Evolutionary conservation across 2,797 vertebrate genomes (phyloP), one percentile per base, ranked within the genome.

Genomic region (Clarias fuscus): DNA sequence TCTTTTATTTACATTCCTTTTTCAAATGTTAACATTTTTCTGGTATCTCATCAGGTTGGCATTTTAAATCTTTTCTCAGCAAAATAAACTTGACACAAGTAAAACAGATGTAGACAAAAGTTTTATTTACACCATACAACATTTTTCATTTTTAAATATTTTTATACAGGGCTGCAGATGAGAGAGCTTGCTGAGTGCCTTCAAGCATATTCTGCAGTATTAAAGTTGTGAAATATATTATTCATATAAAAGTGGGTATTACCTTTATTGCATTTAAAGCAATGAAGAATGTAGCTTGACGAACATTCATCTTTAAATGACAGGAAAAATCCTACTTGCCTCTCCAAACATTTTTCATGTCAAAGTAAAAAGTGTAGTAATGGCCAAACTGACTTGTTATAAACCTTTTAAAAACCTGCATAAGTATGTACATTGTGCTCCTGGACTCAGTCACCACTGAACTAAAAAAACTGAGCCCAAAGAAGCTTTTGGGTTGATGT

Each of bases 161-260:
- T 48, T 99, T 99, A 98, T 99, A 99, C 98, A 99, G 97, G 96
- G 97, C 97, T 99, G 98, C 98, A 99, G 98, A 98, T 97, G 96
- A 96, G 97, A 97, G 97, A 97, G 98, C 97, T 97, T 96, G 96
- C 97, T 94, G 93, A 96, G 94, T 97, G 97, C 97, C 96, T 98
- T 96, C 97, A 96, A 97, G 97, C 98, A 96, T 97, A 96, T 96
- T 98, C 98, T 99, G 98, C 98, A 99, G 98, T 99, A 99, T 98
- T 99, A 99, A 99, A 99, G 98, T 98, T 99, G 98, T 99, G 98
- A 99, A 99, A 99, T 99, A 99, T 99, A 99, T 99, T 99, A 99
- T 99, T 99, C 98, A 99, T 99, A 99, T 98, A 99, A 99, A 99
- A 99, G 98, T 99, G 98, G 98, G 97, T 99, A 99, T 99, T 99